A percentile compares a stretch with the other conserved stretches of the same genome.
phyloP scores from a whole-genome alignment of 2,113 vertebrate genomes.

The Chaenogobius annularis region DNA sequence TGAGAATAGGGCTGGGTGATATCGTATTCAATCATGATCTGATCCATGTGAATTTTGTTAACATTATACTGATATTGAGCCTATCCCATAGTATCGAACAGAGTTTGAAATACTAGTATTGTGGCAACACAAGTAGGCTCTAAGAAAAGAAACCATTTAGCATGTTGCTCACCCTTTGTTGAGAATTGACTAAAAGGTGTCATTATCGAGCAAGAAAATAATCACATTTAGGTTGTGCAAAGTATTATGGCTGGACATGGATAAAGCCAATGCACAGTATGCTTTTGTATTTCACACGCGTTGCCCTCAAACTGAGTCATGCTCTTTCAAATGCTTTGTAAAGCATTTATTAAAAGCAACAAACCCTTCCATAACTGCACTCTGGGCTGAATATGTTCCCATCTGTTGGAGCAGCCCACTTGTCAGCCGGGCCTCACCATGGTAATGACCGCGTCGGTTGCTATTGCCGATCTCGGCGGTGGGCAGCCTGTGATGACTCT shows the following conservation, averaged over 20 bases:
- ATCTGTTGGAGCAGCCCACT: constrained; percentile 60
- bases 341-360: constrained; percentile 36
- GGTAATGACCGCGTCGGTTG: constrained; percentile 17
- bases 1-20: not conserved
- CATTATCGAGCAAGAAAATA: no score
- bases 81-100: no score
- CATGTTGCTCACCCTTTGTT: no score
- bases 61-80: no score
- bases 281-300: constrained; percentile 8
- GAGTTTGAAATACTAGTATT: no score
- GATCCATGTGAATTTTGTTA: no score
- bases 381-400: constrained; percentile 55
- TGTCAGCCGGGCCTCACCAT: constrained; percentile 42
- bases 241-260: no score
- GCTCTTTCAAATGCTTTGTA: constrained; percentile 6
- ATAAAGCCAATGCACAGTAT: not conserved
- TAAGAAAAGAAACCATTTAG: no score
- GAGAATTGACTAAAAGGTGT: no score
- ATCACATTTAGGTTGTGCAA: no score
- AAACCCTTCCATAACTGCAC: constrained; percentile 34
- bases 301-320: not conserved
- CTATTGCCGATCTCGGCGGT: constrained; percentile 52
- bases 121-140: no score
- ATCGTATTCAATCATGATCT: not conserved
- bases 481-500: constrained; percentile 47